phyloP scores from a whole-genome alignment of 2,888 invertebrate species.

The Macrostomum cliftonense region DNA sequence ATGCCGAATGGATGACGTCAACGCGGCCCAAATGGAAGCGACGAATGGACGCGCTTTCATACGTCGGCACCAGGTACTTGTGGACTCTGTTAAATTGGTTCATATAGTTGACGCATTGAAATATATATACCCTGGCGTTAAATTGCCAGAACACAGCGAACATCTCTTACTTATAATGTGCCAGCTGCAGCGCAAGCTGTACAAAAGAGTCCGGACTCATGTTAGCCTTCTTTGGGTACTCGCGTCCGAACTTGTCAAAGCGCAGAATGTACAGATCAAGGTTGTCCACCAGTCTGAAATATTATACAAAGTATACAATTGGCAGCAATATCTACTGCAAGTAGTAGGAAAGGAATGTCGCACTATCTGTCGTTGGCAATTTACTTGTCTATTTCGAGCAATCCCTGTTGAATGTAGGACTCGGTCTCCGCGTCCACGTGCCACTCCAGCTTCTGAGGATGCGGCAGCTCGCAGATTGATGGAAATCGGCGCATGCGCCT shows the following conservation, averaged over 20 bases:
- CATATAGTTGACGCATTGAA: too few relatives aligned
- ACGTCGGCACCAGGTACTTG: slow-evolving; percentile 72
- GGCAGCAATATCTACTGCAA: too few relatives aligned
- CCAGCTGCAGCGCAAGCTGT: slow-evolving; percentile 77
- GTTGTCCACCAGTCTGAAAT: slow-evolving; percentile 56
- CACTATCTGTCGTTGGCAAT: too few relatives aligned
- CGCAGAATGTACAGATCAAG: slow-evolving; percentile 71
- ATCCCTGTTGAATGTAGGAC: slow-evolving; percentile 19
- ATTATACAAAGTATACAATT: background rate
- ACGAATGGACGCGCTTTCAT: slow-evolving; percentile 85
- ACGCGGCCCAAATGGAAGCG: slow-evolving; percentile 75
- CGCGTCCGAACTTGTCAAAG: slow-evolving; percentile 71
- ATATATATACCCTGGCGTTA: too few relatives aligned
- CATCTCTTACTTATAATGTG: slow-evolving; percentile 62
- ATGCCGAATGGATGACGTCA: slow-evolving; percentile 89
- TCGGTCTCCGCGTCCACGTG: slow-evolving; percentile 20
- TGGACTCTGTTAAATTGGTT: slow-evolving; percentile 67
- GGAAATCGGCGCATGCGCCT: slow-evolving; percentile 24
- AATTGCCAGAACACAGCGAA: too few relatives aligned
- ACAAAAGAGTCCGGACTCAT: slow-evolving; percentile 91
- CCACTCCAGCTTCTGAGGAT: slow-evolving; percentile 28
- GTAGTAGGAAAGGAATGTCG: too few relatives aligned
- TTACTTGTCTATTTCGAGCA: slow-evolving; percentile 28
- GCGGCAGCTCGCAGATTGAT: slow-evolving; percentile 28
- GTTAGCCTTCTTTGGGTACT: slow-evolving; percentile 72